These are phyloP conservation scores for Ceraclea dissimilis DNA, from an alignment of 2,888 invertebrate genomes.

Conservation along the genomic window DNA sequence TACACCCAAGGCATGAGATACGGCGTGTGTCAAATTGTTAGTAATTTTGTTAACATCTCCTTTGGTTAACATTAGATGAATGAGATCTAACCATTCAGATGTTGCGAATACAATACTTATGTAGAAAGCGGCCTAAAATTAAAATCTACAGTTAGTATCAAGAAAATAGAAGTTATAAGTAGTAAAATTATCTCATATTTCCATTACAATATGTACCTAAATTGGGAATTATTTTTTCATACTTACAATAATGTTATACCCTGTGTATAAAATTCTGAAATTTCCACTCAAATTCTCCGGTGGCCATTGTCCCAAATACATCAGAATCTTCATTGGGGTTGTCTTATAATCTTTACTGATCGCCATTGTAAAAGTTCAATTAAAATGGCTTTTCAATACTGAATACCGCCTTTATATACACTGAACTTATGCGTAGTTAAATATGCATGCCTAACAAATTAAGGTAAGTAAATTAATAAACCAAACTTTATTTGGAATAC, in stretches of 20 bases:
- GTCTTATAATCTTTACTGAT: neutral
- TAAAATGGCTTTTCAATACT: too few relatives aligned
- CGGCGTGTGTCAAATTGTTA: slow-evolving; percentile 8
- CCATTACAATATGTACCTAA: neutral
- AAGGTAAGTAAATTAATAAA: too few relatives aligned
- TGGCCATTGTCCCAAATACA: neutral
- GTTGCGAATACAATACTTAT: slow-evolving; percentile 1
- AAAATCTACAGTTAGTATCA: neutral
- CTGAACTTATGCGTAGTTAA: too few relatives aligned
- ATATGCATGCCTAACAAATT: too few relatives aligned
- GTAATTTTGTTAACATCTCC: slow-evolving; percentile 9
- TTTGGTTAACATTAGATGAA: neutral
- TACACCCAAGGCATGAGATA: slow-evolving; percentile 6
- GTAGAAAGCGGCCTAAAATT: neutral
- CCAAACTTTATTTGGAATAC: too few relatives aligned
- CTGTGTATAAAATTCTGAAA: neutral
- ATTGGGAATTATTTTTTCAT: too few relatives aligned
- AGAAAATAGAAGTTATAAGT: neutral
- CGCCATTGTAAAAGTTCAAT: neutral
- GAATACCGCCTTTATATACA: too few relatives aligned
- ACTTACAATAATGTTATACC: slow-evolving; percentile 1
- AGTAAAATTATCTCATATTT: too few relatives aligned
- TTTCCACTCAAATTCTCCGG: neutral
- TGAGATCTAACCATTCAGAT: slow-evolving; percentile 5
- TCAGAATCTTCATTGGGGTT: neutral